Evolutionary conservation across 2,888 invertebrate genomes (phyloP), one percentile per base, ranked within the genome.

Genomic region (Chelonus formosanus): DNA sequence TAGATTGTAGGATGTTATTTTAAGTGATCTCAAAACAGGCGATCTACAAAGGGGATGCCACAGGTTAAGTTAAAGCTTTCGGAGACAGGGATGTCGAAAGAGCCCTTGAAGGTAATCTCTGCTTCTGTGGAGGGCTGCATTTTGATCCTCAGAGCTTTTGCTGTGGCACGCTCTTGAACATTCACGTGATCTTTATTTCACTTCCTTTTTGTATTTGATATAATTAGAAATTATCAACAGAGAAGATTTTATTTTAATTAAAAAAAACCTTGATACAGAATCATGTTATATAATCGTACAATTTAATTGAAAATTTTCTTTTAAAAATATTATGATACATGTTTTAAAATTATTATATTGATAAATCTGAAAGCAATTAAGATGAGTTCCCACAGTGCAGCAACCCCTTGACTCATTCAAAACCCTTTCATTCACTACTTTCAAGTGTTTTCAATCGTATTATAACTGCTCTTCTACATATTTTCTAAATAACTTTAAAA

Each of bases 141-240:
- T 80, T 78, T 83, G 83, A 83, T 83, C 83, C 83, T 75, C 74
- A 72, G 73, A 73, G 80, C 79, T 76, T 79, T 77, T 75, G 76
- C 73, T 72, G 63, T 67, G 78, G 82, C 83, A 83, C 83, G 83
- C 77, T 78, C 77, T 78, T 78, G 47, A 43, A 50, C 10, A 50
- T 71, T 71, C 74, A 48, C 8, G 52, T 52, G 8, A 62, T 20
- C 45, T 5, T 52, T 34, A 52, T 52, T 5, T 32, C 20, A 20
- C 20, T 40, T 40, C 3, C 6, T 40, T 40, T 40, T 40, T 6
- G 32, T 32, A 52, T 52, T 52, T 4, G 31, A n/a, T 35, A 40
- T 34, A 60, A 60, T 60, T 50, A 60, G 48, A 34, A 50, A 34
- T 5, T 20, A 7, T 56, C 57, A 43, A 43, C 40, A 31, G 54